Conservation (phyloP, 2,113 vertebrate genomes). For the Anhinga anhinga region DNA sequence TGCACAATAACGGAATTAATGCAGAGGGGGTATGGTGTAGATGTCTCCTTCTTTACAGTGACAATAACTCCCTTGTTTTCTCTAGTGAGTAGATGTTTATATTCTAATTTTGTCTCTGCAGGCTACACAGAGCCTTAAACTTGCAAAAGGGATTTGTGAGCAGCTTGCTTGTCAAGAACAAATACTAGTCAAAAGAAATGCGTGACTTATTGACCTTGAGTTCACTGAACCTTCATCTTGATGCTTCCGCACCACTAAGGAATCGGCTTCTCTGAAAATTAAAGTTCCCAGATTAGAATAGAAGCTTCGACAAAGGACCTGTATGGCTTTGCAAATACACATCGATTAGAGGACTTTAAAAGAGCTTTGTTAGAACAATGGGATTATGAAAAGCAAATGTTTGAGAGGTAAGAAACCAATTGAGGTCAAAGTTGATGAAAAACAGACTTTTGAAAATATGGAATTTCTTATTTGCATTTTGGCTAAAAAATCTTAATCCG, state of each 20-base stretch:
- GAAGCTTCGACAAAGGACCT: not conserved
- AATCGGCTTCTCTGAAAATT: not conserved
- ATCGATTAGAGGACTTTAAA: not conserved
- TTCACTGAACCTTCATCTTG: conserved; percentile 44
- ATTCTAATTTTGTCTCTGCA: conserved; percentile 69
- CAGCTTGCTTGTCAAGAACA: conserved; percentile 61
- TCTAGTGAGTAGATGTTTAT: conserved; percentile 67
- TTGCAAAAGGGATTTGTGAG: conserved; percentile 63
- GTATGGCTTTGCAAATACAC: conserved; percentile 21
- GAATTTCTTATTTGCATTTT: not conserved
- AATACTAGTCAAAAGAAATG: conserved; percentile 50
- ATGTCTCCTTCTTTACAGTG: conserved; percentile 63
- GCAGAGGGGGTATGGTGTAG: conserved; percentile 42
- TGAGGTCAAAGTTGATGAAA: conserved; percentile 17
- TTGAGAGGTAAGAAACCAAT: not conserved
- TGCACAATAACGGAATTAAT: conserved; percentile 61
- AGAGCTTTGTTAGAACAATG: conserved; percentile 25
- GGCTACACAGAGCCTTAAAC: conserved; percentile 58
- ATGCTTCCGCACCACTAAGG: conserved; percentile 26
- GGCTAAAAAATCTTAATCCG: not conserved
- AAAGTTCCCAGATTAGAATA: conserved; percentile 30
- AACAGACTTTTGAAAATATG: not conserved
- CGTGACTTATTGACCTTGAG: conserved; percentile 41
- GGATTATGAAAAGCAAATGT: conserved; percentile 47
- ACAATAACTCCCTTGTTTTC: conserved; percentile 71